Evolutionary conservation across 2,888 invertebrate species (phyloP).

Genomic region (Cacoxenus indagator): DNA sequence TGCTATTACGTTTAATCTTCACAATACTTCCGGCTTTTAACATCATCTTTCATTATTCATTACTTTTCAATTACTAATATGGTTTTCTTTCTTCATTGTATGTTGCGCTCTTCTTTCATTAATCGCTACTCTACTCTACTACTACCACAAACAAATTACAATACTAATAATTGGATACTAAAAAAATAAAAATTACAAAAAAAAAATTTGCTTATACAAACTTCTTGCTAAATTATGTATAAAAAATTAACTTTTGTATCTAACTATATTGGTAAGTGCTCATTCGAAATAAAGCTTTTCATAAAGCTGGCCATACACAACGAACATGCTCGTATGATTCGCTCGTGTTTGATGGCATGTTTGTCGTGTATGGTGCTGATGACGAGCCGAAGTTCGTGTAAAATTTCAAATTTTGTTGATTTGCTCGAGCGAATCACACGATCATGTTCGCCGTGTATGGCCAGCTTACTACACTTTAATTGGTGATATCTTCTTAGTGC

Average conservation of each 20-base stretch:
- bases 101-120: constrained; percentile 2
- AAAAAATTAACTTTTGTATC: constrained; percentile 13
- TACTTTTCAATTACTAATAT: constrained; percentile 13
- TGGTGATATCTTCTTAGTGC: too few relatives aligned
- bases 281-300: not conserved
- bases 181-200: constrained; percentile 4
- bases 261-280: constrained; percentile 15
- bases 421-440: too few relatives aligned
- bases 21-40: constrained; percentile 12
- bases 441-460: too few relatives aligned
- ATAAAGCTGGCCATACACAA: too few relatives aligned
- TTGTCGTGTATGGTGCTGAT: too few relatives aligned
- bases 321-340: too few relatives aligned
- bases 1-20: not conserved
- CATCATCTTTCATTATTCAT: constrained; percentile 11
- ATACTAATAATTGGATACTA: constrained; percentile 16
- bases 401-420: too few relatives aligned
- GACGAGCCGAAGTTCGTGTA: too few relatives aligned
- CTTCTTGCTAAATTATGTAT: constrained; percentile 18
- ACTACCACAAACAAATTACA: not conserved
- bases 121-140: constrained; percentile 15
- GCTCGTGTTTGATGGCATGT: too few relatives aligned
- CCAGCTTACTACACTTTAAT: too few relatives aligned
- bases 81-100: not conserved
- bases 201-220: not conserved